These are phyloP conservation scores for Tipula vernalis DNA, from an alignment of 2,888 invertebrate species.

Conservation along the genomic window DNA sequence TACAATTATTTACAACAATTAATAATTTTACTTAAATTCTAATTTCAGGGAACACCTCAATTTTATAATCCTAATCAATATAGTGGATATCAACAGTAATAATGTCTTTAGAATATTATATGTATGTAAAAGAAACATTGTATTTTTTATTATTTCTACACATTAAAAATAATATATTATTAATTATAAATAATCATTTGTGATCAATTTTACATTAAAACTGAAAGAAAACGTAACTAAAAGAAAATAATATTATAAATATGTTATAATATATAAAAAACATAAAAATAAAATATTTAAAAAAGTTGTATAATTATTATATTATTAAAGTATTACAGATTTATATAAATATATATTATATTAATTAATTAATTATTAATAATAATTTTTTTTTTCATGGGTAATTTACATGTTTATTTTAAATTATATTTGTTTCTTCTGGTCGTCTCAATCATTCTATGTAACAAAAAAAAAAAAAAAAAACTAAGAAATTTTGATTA, in stretches of 20 bases:
- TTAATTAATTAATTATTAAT: neutral
- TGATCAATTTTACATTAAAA: conserved; percentile 7
- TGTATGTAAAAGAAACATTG: neutral
- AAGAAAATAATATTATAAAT: neutral
- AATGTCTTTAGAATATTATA: neutral
- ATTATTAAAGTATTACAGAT: conserved; percentile 4
- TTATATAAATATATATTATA: neutral
- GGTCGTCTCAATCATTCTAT: neutral
- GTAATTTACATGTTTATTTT: neutral
- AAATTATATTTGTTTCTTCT: neutral
- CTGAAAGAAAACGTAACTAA: neutral
- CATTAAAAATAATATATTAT: neutral
- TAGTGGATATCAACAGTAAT: conserved; percentile 18
- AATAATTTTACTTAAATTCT: neutral
- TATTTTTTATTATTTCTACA: neutral
- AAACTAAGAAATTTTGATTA: neutral
- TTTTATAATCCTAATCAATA: conserved; percentile 23
- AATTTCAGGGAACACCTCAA: conserved; percentile 20
- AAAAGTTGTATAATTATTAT: neutral
- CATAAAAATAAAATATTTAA: neutral
- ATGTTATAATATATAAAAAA: neutral
- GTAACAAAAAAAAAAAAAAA: neutral
- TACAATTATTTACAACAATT: neutral
- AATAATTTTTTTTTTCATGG: neutral
- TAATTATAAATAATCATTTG: neutral